phyloP scores from a whole-genome alignment of 2,888 invertebrate species.

The Stegophylla sp. region DNA sequence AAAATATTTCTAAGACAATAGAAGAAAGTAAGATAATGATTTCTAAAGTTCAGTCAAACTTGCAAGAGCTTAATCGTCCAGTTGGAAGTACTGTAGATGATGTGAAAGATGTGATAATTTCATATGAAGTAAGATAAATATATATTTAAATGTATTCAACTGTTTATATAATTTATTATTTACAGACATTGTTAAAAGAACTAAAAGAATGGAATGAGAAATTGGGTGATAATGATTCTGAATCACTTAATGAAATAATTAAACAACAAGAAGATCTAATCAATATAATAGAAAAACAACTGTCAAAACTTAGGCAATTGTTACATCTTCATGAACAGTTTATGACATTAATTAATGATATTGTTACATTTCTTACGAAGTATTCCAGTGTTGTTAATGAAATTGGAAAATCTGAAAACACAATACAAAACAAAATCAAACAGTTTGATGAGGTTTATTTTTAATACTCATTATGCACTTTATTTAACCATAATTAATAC shows the following conservation, averaged over 20 bases:
- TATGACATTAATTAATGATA: constrained; percentile 83
- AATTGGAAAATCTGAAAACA: constrained; percentile 82
- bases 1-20: constrained; percentile 76
- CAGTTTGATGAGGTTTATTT: constrained; percentile 76
- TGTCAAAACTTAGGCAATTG: constrained; percentile 79
- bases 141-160: background rate
- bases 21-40: constrained; percentile 69
- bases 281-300: constrained; percentile 83
- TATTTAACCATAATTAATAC: constrained; percentile 19
- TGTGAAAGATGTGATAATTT: constrained; percentile 80
- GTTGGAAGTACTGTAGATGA: constrained; percentile 88
- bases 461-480: too few species aligned
- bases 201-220: constrained; percentile 74
- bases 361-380: constrained; percentile 84
- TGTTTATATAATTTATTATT: constrained; percentile 15
- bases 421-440: constrained; percentile 85
- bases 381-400: constrained; percentile 85
- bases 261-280: constrained; percentile 86
- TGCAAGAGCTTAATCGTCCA: constrained; percentile 83
- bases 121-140: constrained; percentile 70
- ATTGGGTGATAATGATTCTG: constrained; percentile 74
- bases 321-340: constrained; percentile 86
- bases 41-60: constrained; percentile 78
- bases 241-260: constrained; percentile 79
- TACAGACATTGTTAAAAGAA: constrained; percentile 73